phyloP scores from a whole-genome alignment of 2,797 vertebrate genomes.

The Delichon dasypus region DNA sequence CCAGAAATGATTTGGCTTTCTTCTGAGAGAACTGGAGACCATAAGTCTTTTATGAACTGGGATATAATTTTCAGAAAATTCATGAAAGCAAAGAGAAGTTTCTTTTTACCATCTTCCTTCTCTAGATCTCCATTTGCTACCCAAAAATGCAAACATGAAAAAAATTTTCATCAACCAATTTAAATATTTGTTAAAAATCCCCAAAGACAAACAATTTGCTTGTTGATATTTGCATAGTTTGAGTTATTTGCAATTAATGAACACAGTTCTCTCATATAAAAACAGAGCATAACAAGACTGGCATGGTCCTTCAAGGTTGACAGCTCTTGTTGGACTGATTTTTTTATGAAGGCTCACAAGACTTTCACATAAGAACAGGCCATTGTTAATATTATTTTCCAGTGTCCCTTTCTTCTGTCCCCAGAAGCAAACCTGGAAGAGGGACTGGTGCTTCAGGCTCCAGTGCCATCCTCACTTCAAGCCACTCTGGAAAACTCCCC shows the following conservation, averaged over 20 bases:
- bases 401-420: neutral
- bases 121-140: neutral
- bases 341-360: neutral
- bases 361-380: neutral
- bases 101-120: neutral
- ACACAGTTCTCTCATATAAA: neutral
- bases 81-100: neutral
- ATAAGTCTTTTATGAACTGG: neutral
- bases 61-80: neutral
- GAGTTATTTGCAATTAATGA: neutral
- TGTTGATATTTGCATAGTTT: neutral
- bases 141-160: neutral
- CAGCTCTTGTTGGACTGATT: neutral
- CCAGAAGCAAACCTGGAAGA: neutral
- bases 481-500: neutral
- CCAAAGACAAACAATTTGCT: neutral
- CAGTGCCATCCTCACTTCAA: neutral
- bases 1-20: neutral
- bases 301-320: neutral
- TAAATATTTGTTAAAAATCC: neutral
- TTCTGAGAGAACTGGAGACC: neutral
- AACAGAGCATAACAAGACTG: neutral
- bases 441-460: accelerated
- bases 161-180: neutral
- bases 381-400: neutral